Evolutionary conservation across 2,113 vertebrate genomes (phyloP).

Genomic region (Cheirogaleus medius): DNA sequence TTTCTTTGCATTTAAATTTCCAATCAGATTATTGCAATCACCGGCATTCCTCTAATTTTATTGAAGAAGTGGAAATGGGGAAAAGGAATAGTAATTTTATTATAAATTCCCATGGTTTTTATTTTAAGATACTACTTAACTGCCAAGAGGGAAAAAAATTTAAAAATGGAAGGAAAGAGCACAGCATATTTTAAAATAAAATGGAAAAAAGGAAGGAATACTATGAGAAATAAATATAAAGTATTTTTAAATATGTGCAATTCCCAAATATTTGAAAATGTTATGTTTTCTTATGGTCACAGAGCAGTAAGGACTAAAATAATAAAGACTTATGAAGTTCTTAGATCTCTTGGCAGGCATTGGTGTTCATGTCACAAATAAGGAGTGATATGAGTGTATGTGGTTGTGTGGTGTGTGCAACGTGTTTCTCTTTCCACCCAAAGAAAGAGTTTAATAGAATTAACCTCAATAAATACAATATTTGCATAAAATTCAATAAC

Average conservation of each 20-base stretch:
- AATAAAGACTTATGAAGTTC: background rate
- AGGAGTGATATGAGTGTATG: background rate
- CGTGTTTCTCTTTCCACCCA: background rate
- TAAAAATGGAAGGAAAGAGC: background rate
- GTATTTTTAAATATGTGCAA: conserved; percentile 47
- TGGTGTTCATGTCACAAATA: background rate
- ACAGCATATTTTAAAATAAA: conserved; percentile 65
- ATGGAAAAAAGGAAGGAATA: conserved; percentile 55
- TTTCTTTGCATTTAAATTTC: conserved; percentile 80
- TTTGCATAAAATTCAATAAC: background rate
- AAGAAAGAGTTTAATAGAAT: background rate
- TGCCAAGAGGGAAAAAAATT: conserved; percentile 38
- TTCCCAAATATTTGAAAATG: conserved; percentile 62
- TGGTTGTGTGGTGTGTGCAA: background rate
- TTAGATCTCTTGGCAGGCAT: background rate
- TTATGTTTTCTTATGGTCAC: conserved; percentile 51
- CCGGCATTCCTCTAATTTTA: conserved; percentile 70
- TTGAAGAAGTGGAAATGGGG: conserved; percentile 67
- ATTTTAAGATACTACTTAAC: conserved; percentile 70
- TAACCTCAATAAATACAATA: background rate
- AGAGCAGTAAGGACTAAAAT: conserved; percentile 3
- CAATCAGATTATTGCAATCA: conserved; percentile 77
- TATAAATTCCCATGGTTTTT: conserved; percentile 66
- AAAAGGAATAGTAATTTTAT: conserved; percentile 71
- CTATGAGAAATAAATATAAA: conserved; percentile 55